Base-by-base conservation (phyloP, 92 coral and sea anemone species). In the Bergia sp. region DNA sequence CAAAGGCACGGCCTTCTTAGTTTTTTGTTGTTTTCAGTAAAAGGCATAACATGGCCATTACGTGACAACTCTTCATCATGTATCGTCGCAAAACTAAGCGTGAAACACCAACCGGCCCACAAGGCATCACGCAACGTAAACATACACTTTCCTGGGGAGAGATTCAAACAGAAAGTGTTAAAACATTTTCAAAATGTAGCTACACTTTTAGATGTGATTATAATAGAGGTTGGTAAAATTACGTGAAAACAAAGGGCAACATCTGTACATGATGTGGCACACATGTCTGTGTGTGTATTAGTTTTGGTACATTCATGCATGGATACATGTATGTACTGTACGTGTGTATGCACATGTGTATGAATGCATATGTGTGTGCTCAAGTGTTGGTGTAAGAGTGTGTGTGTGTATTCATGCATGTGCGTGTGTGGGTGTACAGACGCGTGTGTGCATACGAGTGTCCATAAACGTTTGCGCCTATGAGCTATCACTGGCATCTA, bases 71-170 rank as follows among this genome's bases (percentile, higher is more conserved):
- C 66, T 82, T 67, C 43, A 37, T 37, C 77, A 43, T 23, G 53
- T 36, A 40, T 9, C 9, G 55, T 44, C 37, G 76, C 29, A 66
- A 40, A 79, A 77, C 12, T 18, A 21, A 1, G 55, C 81, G 81
- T 50, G 49, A 50, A 38, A 20, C 40, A 80, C 0, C 43, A 53
- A 36, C 61, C 11, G 71, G 10, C 71, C 44, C 3, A 36, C 40
- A 20, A 72, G 77, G 58, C 64, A 80, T 93, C 78, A 93, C 39
- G 96, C 96, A 49, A 93, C 96, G 91, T 93, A 93, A 78, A 93
- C 91, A 23, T 93, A 93, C n/a, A 93, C 96, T 91, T 93, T 93
- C 86, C 96, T 93, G 66, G 40, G 69, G 86, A 73, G 55, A 49
- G 37, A 40, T 73, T 29, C 53, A 90, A 38, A 73, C 18, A 8